Conservation (phyloP, 2,888 invertebrate genomes). For the Trichogramma evanescens region DNA sequence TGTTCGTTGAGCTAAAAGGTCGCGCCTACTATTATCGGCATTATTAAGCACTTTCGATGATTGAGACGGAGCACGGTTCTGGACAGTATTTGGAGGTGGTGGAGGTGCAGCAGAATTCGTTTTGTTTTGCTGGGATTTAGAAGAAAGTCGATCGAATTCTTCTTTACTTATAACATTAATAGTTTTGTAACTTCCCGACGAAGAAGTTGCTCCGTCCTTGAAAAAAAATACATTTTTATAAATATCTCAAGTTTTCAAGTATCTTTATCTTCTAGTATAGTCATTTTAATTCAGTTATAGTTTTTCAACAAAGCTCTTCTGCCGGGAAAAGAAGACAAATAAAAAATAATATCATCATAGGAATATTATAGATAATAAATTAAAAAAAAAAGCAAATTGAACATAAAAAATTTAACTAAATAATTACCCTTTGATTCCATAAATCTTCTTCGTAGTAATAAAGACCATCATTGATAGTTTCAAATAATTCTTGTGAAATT, state of each 20-base stretch:
- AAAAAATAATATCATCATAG: conserved; percentile 34
- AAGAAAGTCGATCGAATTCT: conserved; percentile 74
- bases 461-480: conserved; percentile 95
- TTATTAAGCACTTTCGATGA: too few relatives aligned
- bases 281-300: conserved; percentile 31
- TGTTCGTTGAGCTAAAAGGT: too few relatives aligned
- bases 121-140: conserved; percentile 57
- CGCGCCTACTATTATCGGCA: too few relatives aligned
- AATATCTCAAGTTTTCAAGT: neutral
- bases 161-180: conserved; percentile 84
- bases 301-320: conserved; percentile 35
- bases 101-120: conserved; percentile 72
- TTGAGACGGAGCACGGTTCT: conserved; percentile 19
- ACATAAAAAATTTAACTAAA: conserved; percentile 24
- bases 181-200: conserved; percentile 65
- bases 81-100: conserved; percentile 63
- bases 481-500: conserved; percentile 89
- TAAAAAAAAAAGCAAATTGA: conserved; percentile 32
- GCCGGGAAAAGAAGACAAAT: conserved; percentile 47
- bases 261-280: neutral
- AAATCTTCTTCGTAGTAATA: conserved; percentile 93
- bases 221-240: conserved; percentile 4
- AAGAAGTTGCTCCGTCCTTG: conserved; percentile 49
- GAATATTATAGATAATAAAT: conserved; percentile 37
- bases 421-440: conserved; percentile 58